Percentiles rank a stretch among this genome's conserved stretches.
Evolutionary conservation across 2,113 vertebrate species (phyloP).

Genomic region (Oreochromis aureus): DNA sequence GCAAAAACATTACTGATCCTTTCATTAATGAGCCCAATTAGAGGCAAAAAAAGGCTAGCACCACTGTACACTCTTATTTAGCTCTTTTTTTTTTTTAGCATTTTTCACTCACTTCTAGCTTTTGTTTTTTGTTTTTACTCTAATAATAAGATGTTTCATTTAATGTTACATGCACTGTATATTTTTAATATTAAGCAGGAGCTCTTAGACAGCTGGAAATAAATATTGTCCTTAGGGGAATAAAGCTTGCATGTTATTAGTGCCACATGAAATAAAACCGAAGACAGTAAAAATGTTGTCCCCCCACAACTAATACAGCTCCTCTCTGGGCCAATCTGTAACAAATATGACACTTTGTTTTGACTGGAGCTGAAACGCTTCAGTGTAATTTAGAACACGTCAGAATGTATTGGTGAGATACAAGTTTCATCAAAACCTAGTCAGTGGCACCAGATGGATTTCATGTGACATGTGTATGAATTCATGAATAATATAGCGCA

Average conservation of each 20-base stretch:
- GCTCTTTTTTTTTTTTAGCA: background rate
- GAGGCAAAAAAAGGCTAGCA: background rate
- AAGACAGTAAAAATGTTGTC: background rate
- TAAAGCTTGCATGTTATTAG: slow-evolving; percentile 1
- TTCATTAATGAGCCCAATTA: background rate
- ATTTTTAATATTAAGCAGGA: background rate
- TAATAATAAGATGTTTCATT: background rate
- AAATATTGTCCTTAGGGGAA: background rate
- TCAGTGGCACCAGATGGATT: slow-evolving; percentile 13
- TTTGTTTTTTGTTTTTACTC: accelerated
- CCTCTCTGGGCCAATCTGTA: background rate
- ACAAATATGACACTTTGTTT: slow-evolving; percentile 27
- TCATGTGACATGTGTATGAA: slow-evolving; percentile 28
- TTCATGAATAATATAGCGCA: slow-evolving; percentile 34
- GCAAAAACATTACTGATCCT: background rate
- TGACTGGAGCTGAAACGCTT: slow-evolving; percentile 12
- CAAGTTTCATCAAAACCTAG: slow-evolving; percentile 11
- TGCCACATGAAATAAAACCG: slow-evolving; percentile 5
- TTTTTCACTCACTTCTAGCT: background rate
- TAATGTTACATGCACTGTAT: background rate
- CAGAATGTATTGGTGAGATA: slow-evolving; percentile 2
- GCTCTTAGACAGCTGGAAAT: background rate
- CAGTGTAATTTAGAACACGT: slow-evolving; percentile 4
- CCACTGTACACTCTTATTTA: background rate
- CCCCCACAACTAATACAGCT: background rate